Evolutionary conservation across 2,797 vertebrate species (phyloP).

Genomic region (Clamator glandarius): DNA sequence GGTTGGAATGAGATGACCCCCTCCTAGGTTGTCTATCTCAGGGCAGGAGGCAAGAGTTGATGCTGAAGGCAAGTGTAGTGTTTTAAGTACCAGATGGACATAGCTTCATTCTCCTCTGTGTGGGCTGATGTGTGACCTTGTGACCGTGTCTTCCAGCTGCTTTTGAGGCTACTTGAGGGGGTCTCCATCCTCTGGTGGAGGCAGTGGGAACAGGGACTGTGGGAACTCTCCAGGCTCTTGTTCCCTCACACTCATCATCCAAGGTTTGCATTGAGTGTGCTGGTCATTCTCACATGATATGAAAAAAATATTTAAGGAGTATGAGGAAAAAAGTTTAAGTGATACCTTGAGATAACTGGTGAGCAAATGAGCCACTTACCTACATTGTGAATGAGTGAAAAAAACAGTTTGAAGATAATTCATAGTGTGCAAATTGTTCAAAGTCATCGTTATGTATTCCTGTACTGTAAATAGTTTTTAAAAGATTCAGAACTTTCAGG

Average conservation of each 20-base stretch:
- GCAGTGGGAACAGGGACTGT: neutral
- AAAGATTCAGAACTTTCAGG: neutral
- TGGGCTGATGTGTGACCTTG: neutral
- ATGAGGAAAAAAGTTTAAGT: neutral
- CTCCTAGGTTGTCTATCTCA: neutral
- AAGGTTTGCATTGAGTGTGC: neutral
- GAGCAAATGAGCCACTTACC: neutral
- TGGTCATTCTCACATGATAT: too few relatives aligned
- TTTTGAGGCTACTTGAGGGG: neutral
- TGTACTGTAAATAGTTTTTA: neutral
- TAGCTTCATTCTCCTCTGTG: fast-evolving
- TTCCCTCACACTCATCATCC: neutral
- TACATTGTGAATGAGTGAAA: neutral
- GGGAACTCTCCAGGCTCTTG: neutral
- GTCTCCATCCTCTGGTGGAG: neutral
- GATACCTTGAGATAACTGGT: neutral
- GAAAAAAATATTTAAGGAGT: too few relatives aligned
- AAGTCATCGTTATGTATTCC: neutral
- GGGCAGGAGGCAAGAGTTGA: neutral
- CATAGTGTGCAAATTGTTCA: neutral
- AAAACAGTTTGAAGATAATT: neutral
- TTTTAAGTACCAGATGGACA: too few relatives aligned
- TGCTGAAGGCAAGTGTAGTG: too few relatives aligned
- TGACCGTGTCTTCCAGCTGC: neutral
- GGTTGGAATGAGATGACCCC: too few relatives aligned